Conservation (phyloP, 37 sponge, comb jelly and placozoan species). For the Halisarca cf. caerulea region DNA sequence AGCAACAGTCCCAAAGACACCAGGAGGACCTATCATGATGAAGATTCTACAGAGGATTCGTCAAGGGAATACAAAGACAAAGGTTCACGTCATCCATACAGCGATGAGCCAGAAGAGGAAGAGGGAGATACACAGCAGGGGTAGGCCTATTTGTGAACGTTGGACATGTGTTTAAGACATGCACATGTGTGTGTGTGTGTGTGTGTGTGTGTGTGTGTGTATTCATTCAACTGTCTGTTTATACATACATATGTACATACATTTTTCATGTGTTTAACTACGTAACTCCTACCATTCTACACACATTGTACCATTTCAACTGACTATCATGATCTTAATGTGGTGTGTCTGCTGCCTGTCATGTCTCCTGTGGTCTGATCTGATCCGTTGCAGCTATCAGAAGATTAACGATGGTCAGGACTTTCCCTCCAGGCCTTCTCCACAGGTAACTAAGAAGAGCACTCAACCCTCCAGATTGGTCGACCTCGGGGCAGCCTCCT, state of each 20-base stretch:
- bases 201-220: background rate
- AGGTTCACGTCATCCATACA: background rate
- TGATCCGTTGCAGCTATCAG: background rate
- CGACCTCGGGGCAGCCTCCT: conserved; percentile 78
- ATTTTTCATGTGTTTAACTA: background rate
- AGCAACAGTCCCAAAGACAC: background rate
- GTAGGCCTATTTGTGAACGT: background rate
- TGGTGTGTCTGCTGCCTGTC: background rate
- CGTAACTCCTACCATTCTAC: no score
- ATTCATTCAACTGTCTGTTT: background rate
- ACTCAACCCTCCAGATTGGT: conserved; percentile 75
- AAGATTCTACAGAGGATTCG: background rate
- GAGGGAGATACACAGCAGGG: background rate
- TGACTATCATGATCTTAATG: no score
- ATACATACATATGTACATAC: background rate
- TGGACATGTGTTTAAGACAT: background rate
- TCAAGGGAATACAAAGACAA: no score
- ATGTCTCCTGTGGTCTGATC: background rate
- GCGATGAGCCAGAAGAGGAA: background rate
- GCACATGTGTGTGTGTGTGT: background rate
- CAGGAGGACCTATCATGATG: background rate
- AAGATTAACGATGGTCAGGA: background rate
- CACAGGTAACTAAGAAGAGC: conserved; percentile 43
- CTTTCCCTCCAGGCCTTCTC: background rate
- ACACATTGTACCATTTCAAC: no score